Evolutionary conservation across 2,888 invertebrate species (phyloP), one percentile per base, ranked within the genome.

Genomic region (Amblyteles armatorius): DNA sequence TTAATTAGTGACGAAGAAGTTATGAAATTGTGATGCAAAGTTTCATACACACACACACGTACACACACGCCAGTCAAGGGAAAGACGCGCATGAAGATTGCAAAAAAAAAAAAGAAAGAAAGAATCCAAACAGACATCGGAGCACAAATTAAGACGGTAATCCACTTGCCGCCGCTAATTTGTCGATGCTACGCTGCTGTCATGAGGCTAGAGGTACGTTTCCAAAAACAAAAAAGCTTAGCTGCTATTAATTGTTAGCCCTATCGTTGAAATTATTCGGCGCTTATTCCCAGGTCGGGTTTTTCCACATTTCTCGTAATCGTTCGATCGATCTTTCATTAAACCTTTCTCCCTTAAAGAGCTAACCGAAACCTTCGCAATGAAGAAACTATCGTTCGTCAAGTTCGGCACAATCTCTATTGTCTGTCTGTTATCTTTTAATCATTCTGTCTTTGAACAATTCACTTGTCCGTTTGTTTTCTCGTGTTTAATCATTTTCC

Each of bases 121-220:
- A 72, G 36, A 22, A 44, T 22, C 57, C 63, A 50, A 60, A 69
- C 33, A 72, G 91, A 92, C 90, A 88, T 89, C 89, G 92, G 91
- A 92, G 90, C 81, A 91, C 91, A 90, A 89, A 90, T 89, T 90
- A 90, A 88, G 79, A 91, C 91, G 91, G 92, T 90, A 90, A 88
- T 90, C 89, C 52, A 76, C 63, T 68, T 90, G 67, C 81, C 85
- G 83, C 91, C 90, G 91, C 90, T 92, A 92, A 91, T 91, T 92
- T 90, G 91, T 90, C 91, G 92, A 91, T 91, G 90, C 92, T 91
- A 90, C 85, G 85, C 92, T 90, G 93, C 92, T 92, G 92, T 84
- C 84, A 91, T 89, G 85, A 85, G 83, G 91, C 91, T 92, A 90
- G 92, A 94, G 93, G 93, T 94, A 94, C 91, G 93, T 94, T 89